These are phyloP conservation scores for Amitus sp. DNA, from an alignment of 2,888 invertebrate species.

Conservation along the genomic window DNA sequence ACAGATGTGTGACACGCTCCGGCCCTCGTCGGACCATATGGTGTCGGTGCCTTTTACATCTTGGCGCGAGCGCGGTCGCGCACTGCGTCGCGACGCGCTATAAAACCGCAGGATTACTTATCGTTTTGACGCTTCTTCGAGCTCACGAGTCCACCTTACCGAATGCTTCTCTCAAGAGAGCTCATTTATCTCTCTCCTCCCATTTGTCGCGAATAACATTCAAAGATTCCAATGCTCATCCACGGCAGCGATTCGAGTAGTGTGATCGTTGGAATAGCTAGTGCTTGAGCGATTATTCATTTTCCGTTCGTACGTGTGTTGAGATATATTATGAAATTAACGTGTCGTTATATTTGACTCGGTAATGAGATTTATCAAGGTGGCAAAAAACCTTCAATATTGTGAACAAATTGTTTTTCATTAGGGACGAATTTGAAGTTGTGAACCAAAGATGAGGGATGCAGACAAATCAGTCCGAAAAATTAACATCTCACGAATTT, in stretches of 20 bases:
- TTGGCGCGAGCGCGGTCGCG: slow-evolving; percentile 46
- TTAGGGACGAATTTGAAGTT: too few relatives aligned
- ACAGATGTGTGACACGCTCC: slow-evolving; percentile 60
- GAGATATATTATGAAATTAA: too few relatives aligned
- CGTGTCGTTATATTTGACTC: too few relatives aligned
- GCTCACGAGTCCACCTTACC: not conserved
- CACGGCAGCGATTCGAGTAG: not conserved
- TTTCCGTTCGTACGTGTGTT: too few relatives aligned
- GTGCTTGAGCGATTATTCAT: too few relatives aligned
- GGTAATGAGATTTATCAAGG: too few relatives aligned
- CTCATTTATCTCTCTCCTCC: not conserved
- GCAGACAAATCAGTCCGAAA: too few relatives aligned
- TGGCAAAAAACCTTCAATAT: too few relatives aligned
- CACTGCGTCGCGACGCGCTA: slow-evolving; percentile 28
- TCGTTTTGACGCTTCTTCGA: slow-evolving; percentile 26
- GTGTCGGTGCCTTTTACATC: slow-evolving; percentile 59
- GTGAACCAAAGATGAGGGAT: too few relatives aligned
- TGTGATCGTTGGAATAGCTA: too few relatives aligned
- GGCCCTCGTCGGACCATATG: slow-evolving; percentile 48
- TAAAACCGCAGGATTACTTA: slow-evolving; percentile 28
- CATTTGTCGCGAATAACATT: not conserved
- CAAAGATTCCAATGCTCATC: not conserved
- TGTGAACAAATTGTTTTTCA: too few relatives aligned
- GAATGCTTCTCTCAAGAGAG: slow-evolving; percentile 1
- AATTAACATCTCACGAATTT: too few relatives aligned